phyloP scores from a whole-genome alignment of 2,113 vertebrate species.

The Microcebus murinus region DNA sequence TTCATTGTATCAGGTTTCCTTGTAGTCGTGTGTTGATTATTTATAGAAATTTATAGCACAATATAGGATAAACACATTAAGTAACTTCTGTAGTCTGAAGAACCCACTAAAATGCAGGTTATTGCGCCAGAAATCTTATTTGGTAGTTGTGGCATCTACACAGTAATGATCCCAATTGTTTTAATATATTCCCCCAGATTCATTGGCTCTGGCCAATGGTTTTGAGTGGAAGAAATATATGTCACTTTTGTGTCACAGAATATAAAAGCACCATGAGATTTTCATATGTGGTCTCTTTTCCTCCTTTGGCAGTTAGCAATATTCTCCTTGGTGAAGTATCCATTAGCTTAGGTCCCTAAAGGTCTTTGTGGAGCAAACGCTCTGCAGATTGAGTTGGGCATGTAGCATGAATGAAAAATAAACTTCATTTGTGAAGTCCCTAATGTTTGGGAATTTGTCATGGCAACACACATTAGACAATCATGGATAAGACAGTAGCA shows the following conservation, averaged over 20 bases:
- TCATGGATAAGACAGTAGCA: background rate
- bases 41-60: background rate
- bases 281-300: background rate
- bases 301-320: background rate
- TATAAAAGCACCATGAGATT: background rate
- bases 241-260: background rate
- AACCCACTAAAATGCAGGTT: background rate
- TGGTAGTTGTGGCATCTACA: background rate
- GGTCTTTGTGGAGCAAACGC: background rate
- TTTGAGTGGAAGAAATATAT: background rate
- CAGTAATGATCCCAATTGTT: background rate
- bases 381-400: background rate
- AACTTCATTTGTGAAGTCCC: background rate
- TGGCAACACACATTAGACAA: background rate
- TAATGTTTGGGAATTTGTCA: background rate
- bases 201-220: background rate
- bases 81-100: background rate
- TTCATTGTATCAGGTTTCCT: background rate
- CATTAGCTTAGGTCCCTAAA: background rate
- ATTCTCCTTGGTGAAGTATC: background rate
- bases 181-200: background rate
- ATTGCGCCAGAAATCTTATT: background rate
- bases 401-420: background rate
- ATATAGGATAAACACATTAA: background rate
- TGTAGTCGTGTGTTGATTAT: background rate